Base-by-base conservation (phyloP, 2,888 invertebrate genomes). In the Agrypnus murinus region DNA sequence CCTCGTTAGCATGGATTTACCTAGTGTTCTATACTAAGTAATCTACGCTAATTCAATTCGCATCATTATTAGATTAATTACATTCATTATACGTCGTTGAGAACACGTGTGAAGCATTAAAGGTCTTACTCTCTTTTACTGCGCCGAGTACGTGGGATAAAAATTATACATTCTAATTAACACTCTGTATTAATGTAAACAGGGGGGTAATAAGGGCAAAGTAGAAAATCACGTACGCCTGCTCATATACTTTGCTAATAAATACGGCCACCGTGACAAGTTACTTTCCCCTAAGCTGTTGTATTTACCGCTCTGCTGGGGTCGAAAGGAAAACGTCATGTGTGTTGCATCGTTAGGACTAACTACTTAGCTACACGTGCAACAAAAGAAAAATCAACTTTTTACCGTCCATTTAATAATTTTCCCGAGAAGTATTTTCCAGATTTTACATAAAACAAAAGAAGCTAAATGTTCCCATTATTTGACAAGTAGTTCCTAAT, bases 1-100 rank as follows among this genome's bases (percentile, higher is more conserved):
- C 73, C 73, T 74, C 74, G 70, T 74, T 76, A 73, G 72, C 72
- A 73, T 69, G 74, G 75, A 73, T 75, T 75, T 72, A 74, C 75
- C 74, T 64, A 66, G 59, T 63, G 67, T 67, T 71, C 66, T 50
- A 66, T 58, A 64, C 59, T 63, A 64, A 64, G 71, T 68, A 71
- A 71, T 68, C 71, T 65, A 14, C 45, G 50, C 64, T 71, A 71
- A 71, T 71, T 71, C 71, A 71, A 71, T 71, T 71, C 68, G 25
- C 53, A 53, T 71, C 68, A 60, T 71, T 71, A 68, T 68, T 66
- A 71, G 63, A 68, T 66, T 71, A 66, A 69, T 58, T 64, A 45
- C 57, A 38, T 60, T 70, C 48, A 25, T 63, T 40, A 64, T 31
- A 50, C 19, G 58, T 59, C 58, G 58, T 36, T 50, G 19, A 12